Conservation (phyloP, 2,888 invertebrate genomes). For the Heliconius erato region DNA sequence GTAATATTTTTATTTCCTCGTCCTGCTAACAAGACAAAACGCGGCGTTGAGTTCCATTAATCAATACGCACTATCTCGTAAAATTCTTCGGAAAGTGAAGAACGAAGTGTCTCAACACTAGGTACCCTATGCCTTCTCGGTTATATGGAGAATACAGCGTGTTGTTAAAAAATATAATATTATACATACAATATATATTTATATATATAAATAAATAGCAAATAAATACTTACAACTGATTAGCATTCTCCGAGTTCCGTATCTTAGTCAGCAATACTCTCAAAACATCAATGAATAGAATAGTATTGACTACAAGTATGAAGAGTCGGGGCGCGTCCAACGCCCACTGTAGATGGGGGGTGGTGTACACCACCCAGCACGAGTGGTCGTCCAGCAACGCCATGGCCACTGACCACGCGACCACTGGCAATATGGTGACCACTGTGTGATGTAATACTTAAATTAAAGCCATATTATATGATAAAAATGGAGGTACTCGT, state of each 20-base stretch:
- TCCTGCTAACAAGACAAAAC: too few species aligned
- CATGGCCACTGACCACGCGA: slow-evolving; percentile 85
- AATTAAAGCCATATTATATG: too few species aligned
- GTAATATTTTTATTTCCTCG: too few species aligned
- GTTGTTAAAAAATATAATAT: neutral
- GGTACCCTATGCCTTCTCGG: neutral
- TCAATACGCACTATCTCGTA: neutral
- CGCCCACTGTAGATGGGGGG: slow-evolving; percentile 86
- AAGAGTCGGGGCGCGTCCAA: slow-evolving; percentile 86
- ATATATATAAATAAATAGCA: neutral
- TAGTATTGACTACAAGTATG: slow-evolving; percentile 85
- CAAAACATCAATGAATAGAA: slow-evolving; percentile 87
- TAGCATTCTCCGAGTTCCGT: slow-evolving; percentile 81
- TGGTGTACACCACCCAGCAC: slow-evolving; percentile 87
- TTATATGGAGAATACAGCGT: neutral
- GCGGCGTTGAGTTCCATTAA: neutral
- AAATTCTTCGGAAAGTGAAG: neutral
- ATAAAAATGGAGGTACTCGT: too few species aligned
- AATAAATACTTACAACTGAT: slow-evolving; percentile 72
- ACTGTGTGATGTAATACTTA: slow-evolving; percentile 58
- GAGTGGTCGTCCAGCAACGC: slow-evolving; percentile 79
- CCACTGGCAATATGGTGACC: slow-evolving; percentile 81
- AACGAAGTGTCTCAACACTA: neutral
- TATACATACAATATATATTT: too few species aligned
- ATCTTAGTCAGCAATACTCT: slow-evolving; percentile 88